These are phyloP conservation scores for Megastigmus dorsalis DNA, from an alignment of 2,888 invertebrate genomes.

Conservation along the genomic window DNA sequence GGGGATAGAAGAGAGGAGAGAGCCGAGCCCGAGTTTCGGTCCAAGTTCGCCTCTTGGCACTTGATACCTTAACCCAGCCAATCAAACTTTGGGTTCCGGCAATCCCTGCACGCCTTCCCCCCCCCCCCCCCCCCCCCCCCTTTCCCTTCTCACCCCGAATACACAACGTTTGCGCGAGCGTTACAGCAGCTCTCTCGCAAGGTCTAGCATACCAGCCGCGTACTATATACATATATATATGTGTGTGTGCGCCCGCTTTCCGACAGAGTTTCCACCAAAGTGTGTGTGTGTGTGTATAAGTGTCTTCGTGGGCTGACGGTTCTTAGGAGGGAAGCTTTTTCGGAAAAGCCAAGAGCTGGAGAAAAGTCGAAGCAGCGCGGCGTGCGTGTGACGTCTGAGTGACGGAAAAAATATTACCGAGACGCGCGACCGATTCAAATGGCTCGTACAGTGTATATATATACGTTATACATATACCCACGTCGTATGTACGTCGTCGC, in stretches of 20 bases:
- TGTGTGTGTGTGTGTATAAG: too few relatives aligned
- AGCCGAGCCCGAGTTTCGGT: conserved; percentile 49
- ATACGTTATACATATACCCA: too few relatives aligned
- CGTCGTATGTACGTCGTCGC: too few relatives aligned
- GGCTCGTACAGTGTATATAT: too few relatives aligned
- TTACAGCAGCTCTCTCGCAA: too few relatives aligned
- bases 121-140: too few relatives aligned
- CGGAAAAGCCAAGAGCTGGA: conserved; percentile 4
- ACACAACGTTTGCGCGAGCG: too few relatives aligned
- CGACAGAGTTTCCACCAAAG: background rate
- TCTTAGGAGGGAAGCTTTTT: background rate
- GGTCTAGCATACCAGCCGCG: too few relatives aligned
- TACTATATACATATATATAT: too few relatives aligned
- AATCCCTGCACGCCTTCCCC: conserved; percentile 65
- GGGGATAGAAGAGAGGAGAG: too few relatives aligned
- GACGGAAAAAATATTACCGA: conserved; percentile 19
- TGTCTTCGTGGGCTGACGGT: background rate
- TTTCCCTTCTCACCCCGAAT: too few relatives aligned
- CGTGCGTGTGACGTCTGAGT: conserved; percentile 24
- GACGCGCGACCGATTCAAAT: background rate
- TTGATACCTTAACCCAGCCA: conserved; percentile 71
- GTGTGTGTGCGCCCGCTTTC: background rate
- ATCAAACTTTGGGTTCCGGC: conserved; percentile 72
- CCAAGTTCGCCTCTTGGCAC: conserved; percentile 63
- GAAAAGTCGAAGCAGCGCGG: background rate